These are phyloP conservation scores for Micromussa lordhowensis DNA, from an alignment of 92 coral and sea anemone genomes.

Conservation along the genomic window DNA sequence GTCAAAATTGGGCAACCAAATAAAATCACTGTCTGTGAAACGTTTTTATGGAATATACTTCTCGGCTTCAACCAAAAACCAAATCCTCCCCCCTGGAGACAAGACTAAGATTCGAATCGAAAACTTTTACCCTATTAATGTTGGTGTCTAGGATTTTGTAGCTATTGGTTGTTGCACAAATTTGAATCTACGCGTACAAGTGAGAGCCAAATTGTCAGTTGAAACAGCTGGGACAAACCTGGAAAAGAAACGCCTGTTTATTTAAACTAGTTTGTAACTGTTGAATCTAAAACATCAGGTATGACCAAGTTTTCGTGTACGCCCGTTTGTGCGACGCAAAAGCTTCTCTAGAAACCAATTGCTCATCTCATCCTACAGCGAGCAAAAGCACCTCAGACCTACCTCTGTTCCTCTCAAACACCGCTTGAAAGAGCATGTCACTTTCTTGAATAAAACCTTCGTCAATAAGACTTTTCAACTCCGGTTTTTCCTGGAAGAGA, in stretches of 20 bases:
- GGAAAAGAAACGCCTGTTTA: not conserved
- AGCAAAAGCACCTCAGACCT: not conserved
- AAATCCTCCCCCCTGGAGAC: not conserved
- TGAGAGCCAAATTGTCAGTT: not conserved
- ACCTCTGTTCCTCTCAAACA: constrained; percentile 82
- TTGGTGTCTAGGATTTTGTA: no score
- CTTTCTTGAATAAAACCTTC: constrained; percentile 78
- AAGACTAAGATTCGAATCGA: not conserved
- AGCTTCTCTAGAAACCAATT: no score
- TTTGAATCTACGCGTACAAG: not conserved
- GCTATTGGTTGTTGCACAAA: not conserved
- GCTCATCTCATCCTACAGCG: not conserved
- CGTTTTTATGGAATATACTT: no score
- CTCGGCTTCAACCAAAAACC: no score
- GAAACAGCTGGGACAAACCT: not conserved
- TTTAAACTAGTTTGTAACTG: no score
- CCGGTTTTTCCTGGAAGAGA: constrained; percentile 76
- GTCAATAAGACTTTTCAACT: constrained; percentile 48
- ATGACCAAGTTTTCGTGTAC: no score
- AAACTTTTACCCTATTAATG: no score
- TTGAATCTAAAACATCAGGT: no score
- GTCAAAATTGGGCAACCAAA: not conserved
- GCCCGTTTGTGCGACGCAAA: no score
- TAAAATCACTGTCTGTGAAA: not conserved
- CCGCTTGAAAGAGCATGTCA: constrained; percentile 87